phyloP scores from a whole-genome alignment of 2,888 invertebrate genomes.

The Uloborus plumipes region DNA sequence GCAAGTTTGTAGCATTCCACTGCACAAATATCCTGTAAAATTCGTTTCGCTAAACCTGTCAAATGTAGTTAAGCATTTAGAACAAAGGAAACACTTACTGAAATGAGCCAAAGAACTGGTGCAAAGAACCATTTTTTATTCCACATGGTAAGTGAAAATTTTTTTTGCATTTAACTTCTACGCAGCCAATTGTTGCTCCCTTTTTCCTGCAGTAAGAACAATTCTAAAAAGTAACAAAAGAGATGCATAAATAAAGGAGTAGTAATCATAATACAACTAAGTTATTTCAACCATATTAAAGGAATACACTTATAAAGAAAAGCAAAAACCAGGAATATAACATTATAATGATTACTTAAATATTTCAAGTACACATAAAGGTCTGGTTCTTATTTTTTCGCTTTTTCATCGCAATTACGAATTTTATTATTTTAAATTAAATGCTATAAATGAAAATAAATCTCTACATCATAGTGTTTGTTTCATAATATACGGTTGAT shows the following conservation, averaged over 20 bases:
- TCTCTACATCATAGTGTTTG: too few species aligned
- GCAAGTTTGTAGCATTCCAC: too few species aligned
- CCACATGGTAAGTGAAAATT: slow-evolving; percentile 86
- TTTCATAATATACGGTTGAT: too few species aligned
- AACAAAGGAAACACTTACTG: slow-evolving; percentile 22
- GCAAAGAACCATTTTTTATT: slow-evolving; percentile 69
- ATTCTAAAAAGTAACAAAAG: slow-evolving; percentile 64
- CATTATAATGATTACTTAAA: too few species aligned
- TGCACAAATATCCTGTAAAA: too few species aligned
- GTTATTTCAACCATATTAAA: background rate
- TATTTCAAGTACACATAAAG: background rate
- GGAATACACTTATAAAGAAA: background rate
- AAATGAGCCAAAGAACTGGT: slow-evolving; percentile 60
- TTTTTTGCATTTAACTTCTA: slow-evolving; percentile 76
- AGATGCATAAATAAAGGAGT: too few species aligned
- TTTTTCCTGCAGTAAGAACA: slow-evolving; percentile 79
- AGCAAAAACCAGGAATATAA: background rate
- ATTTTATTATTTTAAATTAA: too few species aligned
- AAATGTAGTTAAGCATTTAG: too few species aligned
- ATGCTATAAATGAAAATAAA: too few species aligned
- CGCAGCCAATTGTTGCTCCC: slow-evolving; percentile 83
- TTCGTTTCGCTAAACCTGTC: too few species aligned
- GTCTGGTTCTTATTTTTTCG: too few species aligned
- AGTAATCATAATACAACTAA: background rate
- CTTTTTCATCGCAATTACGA: too few species aligned